Percentiles rank a stretch among this genome's conserved stretches.
These are phyloP conservation scores for Synchiropus splendidus DNA, from an alignment of 2,113 vertebrate genomes.

Conservation along the genomic window DNA sequence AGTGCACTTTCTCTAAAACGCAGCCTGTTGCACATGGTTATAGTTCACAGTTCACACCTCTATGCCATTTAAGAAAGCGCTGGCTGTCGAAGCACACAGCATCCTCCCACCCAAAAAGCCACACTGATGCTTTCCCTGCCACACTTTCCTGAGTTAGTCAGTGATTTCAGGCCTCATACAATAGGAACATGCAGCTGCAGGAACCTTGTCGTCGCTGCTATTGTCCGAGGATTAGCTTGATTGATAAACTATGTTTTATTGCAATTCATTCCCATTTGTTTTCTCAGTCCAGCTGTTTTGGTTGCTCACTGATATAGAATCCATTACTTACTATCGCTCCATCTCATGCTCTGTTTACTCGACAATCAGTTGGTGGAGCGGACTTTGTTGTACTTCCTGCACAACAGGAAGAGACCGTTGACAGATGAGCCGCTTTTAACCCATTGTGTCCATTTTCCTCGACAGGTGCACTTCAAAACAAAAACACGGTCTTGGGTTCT, in stretches of 20 bases:
- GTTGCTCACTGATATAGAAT: too few relatives aligned
- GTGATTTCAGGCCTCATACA: conserved; percentile 19
- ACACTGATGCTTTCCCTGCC: conserved; percentile 43
- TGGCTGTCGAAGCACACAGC: conserved; percentile 54
- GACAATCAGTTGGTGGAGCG: conserved; percentile 41
- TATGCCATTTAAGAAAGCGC: conserved; percentile 48
- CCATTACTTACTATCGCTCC: background rate
- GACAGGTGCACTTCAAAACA: conserved; percentile 46
- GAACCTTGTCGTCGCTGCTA: background rate
- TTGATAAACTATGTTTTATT: too few relatives aligned
- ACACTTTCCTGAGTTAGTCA: conserved; percentile 47
- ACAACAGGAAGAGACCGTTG: conserved; percentile 63
- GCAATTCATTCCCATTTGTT: too few relatives aligned
- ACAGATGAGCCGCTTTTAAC: conserved; percentile 40
- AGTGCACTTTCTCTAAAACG: too few relatives aligned
- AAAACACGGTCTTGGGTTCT: conserved; percentile 9
- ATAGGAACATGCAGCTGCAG: conserved; percentile 34
- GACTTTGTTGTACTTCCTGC: conserved; percentile 49
- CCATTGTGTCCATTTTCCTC: conserved; percentile 57
- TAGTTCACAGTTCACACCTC: too few relatives aligned
- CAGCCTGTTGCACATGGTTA: too few relatives aligned
- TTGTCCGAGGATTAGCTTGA: too few relatives aligned
- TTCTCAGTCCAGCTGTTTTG: too few relatives aligned
- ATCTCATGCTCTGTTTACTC: conserved; percentile 26
- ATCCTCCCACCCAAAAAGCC: conserved; percentile 51